Percentiles rank a stretch among this genome's conserved stretches.
These are phyloP conservation scores for Aquatica leii DNA, from an alignment of 2,888 invertebrate species.

Conservation along the genomic window DNA sequence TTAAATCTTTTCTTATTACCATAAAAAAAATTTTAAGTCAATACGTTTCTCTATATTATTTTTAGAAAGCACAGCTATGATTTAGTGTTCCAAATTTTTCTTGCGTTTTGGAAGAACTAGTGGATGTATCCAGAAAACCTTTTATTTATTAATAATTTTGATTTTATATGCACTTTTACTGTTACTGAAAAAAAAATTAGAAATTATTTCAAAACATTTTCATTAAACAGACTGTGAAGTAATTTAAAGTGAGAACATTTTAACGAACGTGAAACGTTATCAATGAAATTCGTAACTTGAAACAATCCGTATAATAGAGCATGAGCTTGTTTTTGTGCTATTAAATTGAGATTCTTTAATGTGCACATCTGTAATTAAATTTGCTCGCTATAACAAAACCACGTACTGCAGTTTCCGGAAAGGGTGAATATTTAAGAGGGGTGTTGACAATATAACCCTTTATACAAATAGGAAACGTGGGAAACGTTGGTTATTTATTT, in stretches of 20 bases:
- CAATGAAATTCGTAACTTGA: slow-evolving; percentile 7
- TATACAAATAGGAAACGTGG: slow-evolving; percentile 14
- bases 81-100: too few relatives aligned
- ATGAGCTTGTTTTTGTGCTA: background rate
- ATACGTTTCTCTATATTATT: too few relatives aligned
- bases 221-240: too few relatives aligned
- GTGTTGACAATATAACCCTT: slow-evolving; percentile 28
- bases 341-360: slow-evolving; percentile 11
- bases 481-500: slow-evolving; percentile 12
- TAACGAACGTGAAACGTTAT: background rate
- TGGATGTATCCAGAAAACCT: too few relatives aligned
- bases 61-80: too few relatives aligned
- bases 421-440: slow-evolving; percentile 27
- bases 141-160: too few relatives aligned
- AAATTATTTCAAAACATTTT: too few relatives aligned
- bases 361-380: slow-evolving; percentile 18
- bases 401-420: slow-evolving; percentile 23
- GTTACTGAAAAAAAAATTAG: too few relatives aligned
- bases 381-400: slow-evolving; percentile 22
- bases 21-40: too few relatives aligned
- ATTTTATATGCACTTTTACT: too few relatives aligned
- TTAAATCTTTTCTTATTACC: too few relatives aligned
- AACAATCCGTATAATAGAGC: background rate
- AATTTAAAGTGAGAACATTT: background rate
- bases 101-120: too few relatives aligned